These are phyloP conservation scores for Solea solea DNA, from an alignment of 2,113 vertebrate species.

Conservation along the genomic window DNA sequence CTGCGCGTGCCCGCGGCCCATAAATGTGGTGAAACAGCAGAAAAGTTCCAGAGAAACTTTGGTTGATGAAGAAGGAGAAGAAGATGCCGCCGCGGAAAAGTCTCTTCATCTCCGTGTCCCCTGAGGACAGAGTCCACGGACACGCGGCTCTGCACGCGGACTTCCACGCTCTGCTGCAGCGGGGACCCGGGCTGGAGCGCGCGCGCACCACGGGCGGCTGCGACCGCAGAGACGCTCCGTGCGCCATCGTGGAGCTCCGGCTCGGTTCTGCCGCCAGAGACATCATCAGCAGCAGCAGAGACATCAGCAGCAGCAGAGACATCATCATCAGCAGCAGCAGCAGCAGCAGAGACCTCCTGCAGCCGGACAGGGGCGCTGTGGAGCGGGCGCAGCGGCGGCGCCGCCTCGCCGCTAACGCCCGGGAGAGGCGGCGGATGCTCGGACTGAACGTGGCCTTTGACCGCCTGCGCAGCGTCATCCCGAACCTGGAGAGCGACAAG, in stretches of 20 bases:
- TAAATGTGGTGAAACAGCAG: neutral
- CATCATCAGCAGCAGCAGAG: constrained; percentile 13
- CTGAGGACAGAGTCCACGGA: constrained; percentile 17
- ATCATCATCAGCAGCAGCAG: no score
- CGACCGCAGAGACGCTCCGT: constrained; percentile 49
- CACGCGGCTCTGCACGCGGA: constrained; percentile 31
- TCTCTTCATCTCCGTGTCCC: constrained; percentile 47
- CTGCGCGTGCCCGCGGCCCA: constrained; percentile 24
- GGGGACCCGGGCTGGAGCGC: constrained; percentile 47
- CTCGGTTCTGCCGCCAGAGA: constrained; percentile 46
- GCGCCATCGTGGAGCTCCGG: constrained; percentile 72
- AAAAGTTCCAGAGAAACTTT: constrained; percentile 11
- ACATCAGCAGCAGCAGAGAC: neutral
- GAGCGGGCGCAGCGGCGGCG: constrained; percentile 77
- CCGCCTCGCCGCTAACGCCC: constrained; percentile 84
- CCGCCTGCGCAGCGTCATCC: constrained; percentile 85
- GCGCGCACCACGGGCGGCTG: constrained; percentile 27
- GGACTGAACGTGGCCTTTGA: constrained; percentile 86
- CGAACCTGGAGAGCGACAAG: constrained; percentile 79
- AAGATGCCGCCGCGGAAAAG: constrained; percentile 67
- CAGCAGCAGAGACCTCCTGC: constrained; percentile 37
- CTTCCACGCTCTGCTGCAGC: constrained; percentile 59
- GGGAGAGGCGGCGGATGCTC: constrained; percentile 85
- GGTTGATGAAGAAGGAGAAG: neutral
- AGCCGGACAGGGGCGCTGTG: constrained; percentile 60